A percentile compares a stretch with the other conserved stretches of the same genome.
These are phyloP conservation scores for Thymelicus lineola DNA, from an alignment of 2,888 invertebrate species.

Conservation along the genomic window DNA sequence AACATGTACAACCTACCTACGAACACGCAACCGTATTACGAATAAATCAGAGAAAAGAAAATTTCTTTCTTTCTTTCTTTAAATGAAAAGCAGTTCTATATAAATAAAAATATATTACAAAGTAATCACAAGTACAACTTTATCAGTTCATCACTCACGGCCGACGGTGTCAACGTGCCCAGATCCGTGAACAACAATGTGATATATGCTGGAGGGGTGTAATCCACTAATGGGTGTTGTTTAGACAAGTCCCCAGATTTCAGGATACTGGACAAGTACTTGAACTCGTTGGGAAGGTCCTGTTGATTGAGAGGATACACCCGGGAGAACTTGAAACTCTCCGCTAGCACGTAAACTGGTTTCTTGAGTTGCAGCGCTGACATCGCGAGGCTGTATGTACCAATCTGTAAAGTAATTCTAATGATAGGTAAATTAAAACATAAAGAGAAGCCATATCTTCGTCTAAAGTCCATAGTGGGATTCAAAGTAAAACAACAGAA, in stretches of 20 bases:
- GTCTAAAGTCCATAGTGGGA: no score
- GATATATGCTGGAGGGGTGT: constrained; percentile 97
- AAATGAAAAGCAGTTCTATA: constrained; percentile 13
- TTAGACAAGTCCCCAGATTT: constrained; percentile 77
- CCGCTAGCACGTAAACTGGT: constrained; percentile 97
- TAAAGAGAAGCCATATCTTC: no score
- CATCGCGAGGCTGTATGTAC: constrained; percentile 93
- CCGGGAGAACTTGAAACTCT: constrained; percentile 98
- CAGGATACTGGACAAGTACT: constrained; percentile 84
- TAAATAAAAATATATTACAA: constrained; percentile 44
- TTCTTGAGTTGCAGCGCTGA: constrained; percentile 96
- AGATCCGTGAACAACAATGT: constrained; percentile 97
- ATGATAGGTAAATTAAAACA: not conserved
- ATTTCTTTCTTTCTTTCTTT: no score
- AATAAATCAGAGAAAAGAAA: not conserved
- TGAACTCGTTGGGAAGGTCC: constrained; percentile 95
- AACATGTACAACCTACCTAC: not conserved
- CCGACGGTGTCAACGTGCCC: constrained; percentile 97
- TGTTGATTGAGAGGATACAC: constrained; percentile 97
- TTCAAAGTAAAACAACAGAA: no score
- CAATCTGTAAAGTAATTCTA: constrained; percentile 85
- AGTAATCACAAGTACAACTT: constrained; percentile 93
- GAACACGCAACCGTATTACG: not conserved
- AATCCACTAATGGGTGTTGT: constrained; percentile 96
- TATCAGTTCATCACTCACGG: constrained; percentile 98